Base-by-base conservation (phyloP, 2,797 vertebrate genomes). In the Neomorphus geoffroyi region DNA sequence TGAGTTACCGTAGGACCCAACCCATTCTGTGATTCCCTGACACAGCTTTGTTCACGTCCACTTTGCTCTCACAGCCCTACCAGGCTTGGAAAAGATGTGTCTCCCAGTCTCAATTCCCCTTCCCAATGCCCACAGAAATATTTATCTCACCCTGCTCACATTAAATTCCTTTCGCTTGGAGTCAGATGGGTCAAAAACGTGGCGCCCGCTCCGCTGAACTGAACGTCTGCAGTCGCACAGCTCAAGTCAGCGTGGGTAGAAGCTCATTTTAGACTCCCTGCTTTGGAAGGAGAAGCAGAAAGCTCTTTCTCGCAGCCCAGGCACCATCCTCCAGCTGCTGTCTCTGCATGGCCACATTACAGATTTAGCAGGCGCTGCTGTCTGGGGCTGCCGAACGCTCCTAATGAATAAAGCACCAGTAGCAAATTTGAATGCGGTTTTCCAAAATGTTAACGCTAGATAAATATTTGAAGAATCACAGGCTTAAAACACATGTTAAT, bases 321-420 rank as follows among this genome's bases (percentile, higher is more conserved):
- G 64, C 67, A 69, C 60, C 67, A 71, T 92, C 81, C 82, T 91
- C 80, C 94, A 79, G 88, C 80, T 81, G 78, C 83, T 80, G 48
- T 11, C 61, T 72, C 85, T 74, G 80, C 90, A 7, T 6, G 69
- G 92, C 46, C 22, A 13, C 23, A 1, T 71, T 64, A 27, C 13
- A 6, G 87, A 89, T 80, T 66, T 30, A 88, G 83, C 37, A 18
- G 48, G 46, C 18, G 2, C 74, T 41, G 54, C 82, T 8, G 48
- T 60, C 69, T 73, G 80, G 15, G 69, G 23, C 80, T 51, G 87
- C 81, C 10, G 11, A 94, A 35, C 4, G 6, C 70, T 82, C 46
- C 90, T 90, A 50, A 77, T 73, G 94, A 94, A 91, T 79, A 83
- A 92, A 96, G 80, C 88, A 87, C 92, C 90, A 37, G 71, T 87